Evolutionary conservation across 2,797 vertebrate genomes (phyloP).

Genomic region (Tokudaia tokunoshimensis): DNA sequence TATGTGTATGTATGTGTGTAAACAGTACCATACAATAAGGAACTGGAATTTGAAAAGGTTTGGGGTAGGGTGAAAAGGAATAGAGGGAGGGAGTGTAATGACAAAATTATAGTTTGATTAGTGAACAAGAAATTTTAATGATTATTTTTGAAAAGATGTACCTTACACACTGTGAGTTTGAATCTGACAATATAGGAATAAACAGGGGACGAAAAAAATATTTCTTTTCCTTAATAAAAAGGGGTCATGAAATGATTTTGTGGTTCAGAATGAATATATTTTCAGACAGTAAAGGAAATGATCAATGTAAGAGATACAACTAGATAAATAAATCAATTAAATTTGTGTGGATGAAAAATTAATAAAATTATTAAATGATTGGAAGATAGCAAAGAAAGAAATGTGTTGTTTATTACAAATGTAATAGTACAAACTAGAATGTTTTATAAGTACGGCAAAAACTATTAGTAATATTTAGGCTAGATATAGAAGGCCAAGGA

Average conservation of each 20-base stretch:
- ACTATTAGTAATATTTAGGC: neutral
- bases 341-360: neutral
- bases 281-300: neutral
- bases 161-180: neutral
- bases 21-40: neutral
- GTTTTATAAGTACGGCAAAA: conserved; percentile 9
- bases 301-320: neutral
- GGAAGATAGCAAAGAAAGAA: neutral
- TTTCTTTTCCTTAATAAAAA: neutral
- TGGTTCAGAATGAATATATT: neutral
- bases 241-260: neutral
- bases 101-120: neutral
- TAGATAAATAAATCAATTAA: neutral
- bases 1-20: too few relatives aligned
- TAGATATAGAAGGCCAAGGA: neutral
- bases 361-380: neutral
- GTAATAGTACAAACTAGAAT: neutral
- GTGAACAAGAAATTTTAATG: neutral
- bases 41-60: neutral
- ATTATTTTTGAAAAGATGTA: neutral
- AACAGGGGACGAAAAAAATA: neutral
- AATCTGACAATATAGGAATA: neutral
- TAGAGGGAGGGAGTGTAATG: too few relatives aligned
- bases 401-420: neutral
- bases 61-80: neutral